phyloP scores from a whole-genome alignment of 2,113 vertebrate genomes.

The Cnemophilus loriae region DNA sequence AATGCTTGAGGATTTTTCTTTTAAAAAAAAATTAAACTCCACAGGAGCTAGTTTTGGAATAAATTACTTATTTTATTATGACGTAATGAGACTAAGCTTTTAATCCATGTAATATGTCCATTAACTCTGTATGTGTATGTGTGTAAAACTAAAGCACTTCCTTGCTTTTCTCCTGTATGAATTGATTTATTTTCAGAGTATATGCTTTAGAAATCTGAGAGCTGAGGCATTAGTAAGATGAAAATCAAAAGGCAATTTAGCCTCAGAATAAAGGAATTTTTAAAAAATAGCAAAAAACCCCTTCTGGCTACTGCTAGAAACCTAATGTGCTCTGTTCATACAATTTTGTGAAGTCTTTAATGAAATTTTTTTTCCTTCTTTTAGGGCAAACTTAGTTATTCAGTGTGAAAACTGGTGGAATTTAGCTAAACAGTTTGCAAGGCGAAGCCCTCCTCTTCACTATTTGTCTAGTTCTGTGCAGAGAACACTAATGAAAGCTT shows the following conservation, averaged over 20 bases:
- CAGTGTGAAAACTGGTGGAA: constrained; percentile 99
- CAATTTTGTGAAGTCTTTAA: not conserved
- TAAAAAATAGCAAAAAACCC: not conserved
- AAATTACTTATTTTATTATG: constrained; percentile 22
- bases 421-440: constrained; percentile 96
- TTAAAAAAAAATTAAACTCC: not conserved
- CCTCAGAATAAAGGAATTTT: not conserved
- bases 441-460: constrained; percentile 90
- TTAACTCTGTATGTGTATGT: constrained; percentile 29
- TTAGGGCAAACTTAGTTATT: constrained; percentile 94
- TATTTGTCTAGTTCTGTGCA: constrained; percentile 94
- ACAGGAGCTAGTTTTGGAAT: not conserved
- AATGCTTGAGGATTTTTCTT: not conserved
- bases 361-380: not conserved
- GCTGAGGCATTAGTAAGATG: not conserved
- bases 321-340: not conserved
- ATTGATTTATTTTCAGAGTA: not conserved
- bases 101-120: constrained; percentile 1
- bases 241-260: not conserved
- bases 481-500: constrained; percentile 93
- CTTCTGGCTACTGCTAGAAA: not conserved
- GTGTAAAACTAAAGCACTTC: constrained; percentile 36
- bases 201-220: not conserved
- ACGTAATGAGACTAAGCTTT: constrained; percentile 43
- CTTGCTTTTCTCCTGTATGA: constrained; percentile 6